These are phyloP conservation scores for Pelobates fuscus DNA, from an alignment of 2,113 vertebrate genomes.

Conservation along the genomic window DNA sequence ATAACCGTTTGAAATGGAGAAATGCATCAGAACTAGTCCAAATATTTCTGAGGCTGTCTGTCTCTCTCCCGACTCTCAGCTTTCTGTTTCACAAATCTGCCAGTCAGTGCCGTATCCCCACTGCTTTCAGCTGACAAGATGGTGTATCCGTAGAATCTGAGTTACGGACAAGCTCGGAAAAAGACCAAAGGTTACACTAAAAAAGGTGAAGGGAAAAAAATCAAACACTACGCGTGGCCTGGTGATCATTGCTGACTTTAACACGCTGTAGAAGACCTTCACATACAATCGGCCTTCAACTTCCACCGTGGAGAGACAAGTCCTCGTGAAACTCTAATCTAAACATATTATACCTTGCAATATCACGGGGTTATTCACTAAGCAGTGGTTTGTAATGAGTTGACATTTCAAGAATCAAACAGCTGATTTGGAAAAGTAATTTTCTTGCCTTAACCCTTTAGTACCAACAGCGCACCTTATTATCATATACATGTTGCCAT, in stretches of 20 bases:
- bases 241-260: background rate
- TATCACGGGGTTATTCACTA: no score
- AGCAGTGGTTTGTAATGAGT: no score
- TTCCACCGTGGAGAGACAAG: no score
- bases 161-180: background rate
- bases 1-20: slow-evolving; percentile 8
- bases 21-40: slow-evolving; percentile 49
- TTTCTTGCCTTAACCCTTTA: no score
- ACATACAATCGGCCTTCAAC: no score
- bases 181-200: background rate
- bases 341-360: no score
- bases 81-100: slow-evolving; percentile 51
- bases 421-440: no score
- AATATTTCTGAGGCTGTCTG: slow-evolving; percentile 47
- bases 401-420: no score
- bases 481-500: no score
- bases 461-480: no score
- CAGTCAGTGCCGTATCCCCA: slow-evolving; percentile 46
- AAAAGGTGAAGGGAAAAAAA: background rate
- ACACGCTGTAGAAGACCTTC: no score
- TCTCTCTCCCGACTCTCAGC: slow-evolving; percentile 50
- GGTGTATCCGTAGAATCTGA: background rate
- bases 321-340: no score
- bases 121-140: slow-evolving; percentile 46
- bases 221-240: background rate